Evolutionary conservation across 92 coral and sea anemone species (phyloP), one percentile per base, ranked within the genome.

Genomic region (Palythoa caribaeorum): DNA sequence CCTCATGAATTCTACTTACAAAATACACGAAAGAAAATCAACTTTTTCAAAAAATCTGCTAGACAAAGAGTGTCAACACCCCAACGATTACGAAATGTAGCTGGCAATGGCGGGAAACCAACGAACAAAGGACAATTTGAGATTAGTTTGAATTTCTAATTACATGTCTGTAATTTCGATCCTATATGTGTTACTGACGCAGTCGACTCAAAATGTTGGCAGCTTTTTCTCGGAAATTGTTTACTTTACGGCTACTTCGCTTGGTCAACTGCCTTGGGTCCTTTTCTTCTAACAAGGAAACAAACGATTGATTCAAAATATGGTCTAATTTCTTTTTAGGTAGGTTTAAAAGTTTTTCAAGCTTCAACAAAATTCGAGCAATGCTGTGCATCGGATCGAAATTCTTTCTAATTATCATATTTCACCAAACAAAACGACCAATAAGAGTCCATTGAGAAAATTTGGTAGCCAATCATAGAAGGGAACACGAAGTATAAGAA

Each of bases 331-430:
- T 37, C 44, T 40, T 39, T 71, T 71, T 50, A 71, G 44, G 11
- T 38, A 71, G 13, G 72, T 68, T 28, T 19, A 12, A 39, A 71
- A 71, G 47, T 71, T 71, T 71, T 38, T 15, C 7, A 38, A 71
- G 48, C 76, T 71, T 71, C 76, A 71, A 71, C 51, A 38, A 71
- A 38, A 71, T 50, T 38, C 51, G n/a, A 38, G 51, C 76, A 28
- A 37, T 16, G 20, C 14, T 28, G 4, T 13, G 3, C 44, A 36
- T 36, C 76, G 76, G 65, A 59, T 59, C 19, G 19, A 59, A 59
- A 59, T 59, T 28, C 19, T 59, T 13, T 59, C 16, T 10, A 59
- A 59, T 59, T 59, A 59, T 59, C 65, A 59, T 59, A 59, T 59
- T 59, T 59, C 65, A 11, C 17, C 19, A 17, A 8, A 59, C 6